phyloP scores from a whole-genome alignment of 2,797 vertebrate species.

The Cyclura pinguis region DNA sequence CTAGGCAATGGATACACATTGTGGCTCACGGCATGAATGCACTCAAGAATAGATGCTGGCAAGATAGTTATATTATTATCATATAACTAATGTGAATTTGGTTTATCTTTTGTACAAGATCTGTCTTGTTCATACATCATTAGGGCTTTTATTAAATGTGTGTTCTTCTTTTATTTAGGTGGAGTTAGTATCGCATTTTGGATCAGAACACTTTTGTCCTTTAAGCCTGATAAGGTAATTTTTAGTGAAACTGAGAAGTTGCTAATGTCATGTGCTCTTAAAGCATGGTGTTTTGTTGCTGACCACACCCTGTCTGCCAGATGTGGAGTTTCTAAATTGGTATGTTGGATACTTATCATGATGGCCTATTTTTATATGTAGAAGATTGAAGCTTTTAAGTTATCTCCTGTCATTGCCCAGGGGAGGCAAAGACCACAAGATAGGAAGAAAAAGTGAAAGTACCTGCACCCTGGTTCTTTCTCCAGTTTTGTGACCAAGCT shows the following conservation, averaged over 20 bases:
- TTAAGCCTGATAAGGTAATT: conserved; percentile 96
- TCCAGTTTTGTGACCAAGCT: too few species aligned
- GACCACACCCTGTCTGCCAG: too few species aligned
- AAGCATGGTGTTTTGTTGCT: not conserved
- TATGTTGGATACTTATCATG: too few species aligned
- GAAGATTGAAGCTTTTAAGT: not conserved
- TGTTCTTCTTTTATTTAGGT: conserved; percentile 80
- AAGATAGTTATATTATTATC: conserved; percentile 60
- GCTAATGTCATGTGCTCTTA: not conserved
- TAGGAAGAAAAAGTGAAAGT: too few species aligned
- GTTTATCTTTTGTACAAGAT: conserved; percentile 24
- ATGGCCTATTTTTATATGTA: not conserved
- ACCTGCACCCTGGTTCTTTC: too few species aligned
- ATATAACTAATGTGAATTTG: conserved; percentile 59
- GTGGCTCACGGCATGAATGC: conserved; percentile 76
- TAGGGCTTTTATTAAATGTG: conserved; percentile 42
- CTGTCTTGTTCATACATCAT: not conserved
- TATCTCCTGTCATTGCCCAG: too few species aligned
- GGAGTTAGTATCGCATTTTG: conserved; percentile 96
- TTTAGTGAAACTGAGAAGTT: conserved; percentile 67
- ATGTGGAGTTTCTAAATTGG: not conserved
- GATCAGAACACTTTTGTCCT: conserved; percentile 98
- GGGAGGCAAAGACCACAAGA: too few species aligned
- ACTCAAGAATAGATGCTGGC: conserved; percentile 77
- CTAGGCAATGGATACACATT: conserved; percentile 77